A percentile compares a stretch with the other conserved stretches of the same genome.
phyloP scores from a whole-genome alignment of 2,888 invertebrate genomes.

The Trachelus tabidus region DNA sequence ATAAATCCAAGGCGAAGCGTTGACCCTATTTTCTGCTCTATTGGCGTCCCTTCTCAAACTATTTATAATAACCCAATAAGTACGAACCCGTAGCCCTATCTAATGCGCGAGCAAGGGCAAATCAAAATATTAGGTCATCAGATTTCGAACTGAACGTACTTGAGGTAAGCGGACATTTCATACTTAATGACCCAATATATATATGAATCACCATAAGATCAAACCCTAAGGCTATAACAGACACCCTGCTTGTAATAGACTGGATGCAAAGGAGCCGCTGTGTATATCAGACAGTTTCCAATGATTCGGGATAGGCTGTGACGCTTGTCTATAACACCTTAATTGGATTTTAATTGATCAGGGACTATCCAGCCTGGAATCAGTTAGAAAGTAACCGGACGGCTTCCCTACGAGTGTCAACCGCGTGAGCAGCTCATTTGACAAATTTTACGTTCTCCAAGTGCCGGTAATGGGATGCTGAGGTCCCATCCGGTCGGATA shows the following conservation, averaged over 20 bases:
- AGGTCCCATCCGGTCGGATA: background rate
- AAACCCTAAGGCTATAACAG: background rate
- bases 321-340: conserved; percentile 28
- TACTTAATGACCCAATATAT: too few relatives aligned
- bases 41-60: background rate
- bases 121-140: too few relatives aligned
- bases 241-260: background rate
- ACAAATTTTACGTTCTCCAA: background rate
- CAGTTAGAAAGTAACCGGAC: background rate
- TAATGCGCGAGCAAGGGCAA: background rate
- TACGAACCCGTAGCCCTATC: background rate
- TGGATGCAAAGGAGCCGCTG: background rate
- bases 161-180: too few relatives aligned
- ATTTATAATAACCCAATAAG: background rate
- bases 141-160: too few relatives aligned
- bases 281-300: background rate
- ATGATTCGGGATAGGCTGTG: conserved; percentile 3
- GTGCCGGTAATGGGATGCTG: background rate
- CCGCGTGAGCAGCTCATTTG: background rate
- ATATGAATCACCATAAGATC: background rate
- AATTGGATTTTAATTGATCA: conserved; percentile 27
- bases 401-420: background rate
- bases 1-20: background rate
- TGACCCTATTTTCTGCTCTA: background rate
- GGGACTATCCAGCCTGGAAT: background rate